Conservation (phyloP, 2,113 vertebrate genomes). For the Callospermophilus lateralis region DNA sequence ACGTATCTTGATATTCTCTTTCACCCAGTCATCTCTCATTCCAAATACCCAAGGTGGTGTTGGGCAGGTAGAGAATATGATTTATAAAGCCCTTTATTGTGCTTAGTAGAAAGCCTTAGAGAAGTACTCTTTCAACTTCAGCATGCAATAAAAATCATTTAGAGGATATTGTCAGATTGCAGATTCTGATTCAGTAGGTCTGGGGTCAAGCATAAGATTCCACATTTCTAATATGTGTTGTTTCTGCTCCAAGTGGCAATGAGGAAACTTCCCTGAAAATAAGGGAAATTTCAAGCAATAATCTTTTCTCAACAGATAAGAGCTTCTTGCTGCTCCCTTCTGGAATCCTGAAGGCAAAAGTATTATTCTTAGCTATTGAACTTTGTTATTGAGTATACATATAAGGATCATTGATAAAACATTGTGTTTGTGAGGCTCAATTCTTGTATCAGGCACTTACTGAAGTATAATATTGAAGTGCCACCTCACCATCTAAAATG, state of each 20-base stretch:
- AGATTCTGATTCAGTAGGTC: not conserved
- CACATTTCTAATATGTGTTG: not conserved
- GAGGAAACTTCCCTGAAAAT: not conserved
- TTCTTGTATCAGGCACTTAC: not conserved
- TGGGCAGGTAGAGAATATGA: not conserved
- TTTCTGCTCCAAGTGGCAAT: not conserved
- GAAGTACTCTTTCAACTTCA: not conserved
- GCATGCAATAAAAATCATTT: not conserved
- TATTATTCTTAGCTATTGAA: conserved; percentile 31
- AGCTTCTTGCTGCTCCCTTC: not conserved
- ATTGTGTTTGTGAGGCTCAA: not conserved
- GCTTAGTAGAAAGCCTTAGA: not conserved
- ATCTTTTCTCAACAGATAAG: not conserved
- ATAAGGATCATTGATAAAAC: not conserved
- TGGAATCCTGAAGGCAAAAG: not conserved
- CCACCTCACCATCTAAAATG: not conserved
- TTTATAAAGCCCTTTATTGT: not conserved
- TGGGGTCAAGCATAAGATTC: not conserved
- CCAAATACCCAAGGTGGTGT: not conserved
- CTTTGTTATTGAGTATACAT: not conserved
- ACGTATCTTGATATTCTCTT: not conserved
- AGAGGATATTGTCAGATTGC: not conserved
- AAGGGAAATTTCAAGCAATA: not conserved
- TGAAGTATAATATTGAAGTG: conserved; percentile 44
- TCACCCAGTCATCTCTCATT: not conserved